Evolutionary conservation across 2,113 vertebrate species (phyloP).

Genomic region (Ammodytes dubius): DNA sequence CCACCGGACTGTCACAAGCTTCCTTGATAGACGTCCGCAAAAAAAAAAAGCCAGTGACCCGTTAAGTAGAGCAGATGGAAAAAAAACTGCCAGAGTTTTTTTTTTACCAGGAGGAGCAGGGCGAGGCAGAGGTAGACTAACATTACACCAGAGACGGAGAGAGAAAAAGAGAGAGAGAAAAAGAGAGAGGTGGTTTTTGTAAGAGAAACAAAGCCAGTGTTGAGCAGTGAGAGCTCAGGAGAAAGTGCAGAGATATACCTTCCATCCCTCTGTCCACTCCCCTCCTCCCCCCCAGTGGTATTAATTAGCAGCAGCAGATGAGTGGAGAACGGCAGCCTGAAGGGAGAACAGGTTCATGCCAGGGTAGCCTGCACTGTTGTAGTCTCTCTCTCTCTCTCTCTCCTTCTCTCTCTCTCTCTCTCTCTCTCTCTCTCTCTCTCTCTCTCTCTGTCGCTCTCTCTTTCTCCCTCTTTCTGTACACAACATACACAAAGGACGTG

Average conservation of each 20-base stretch:
- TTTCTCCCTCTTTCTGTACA: constrained; percentile 10
- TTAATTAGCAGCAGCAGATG: constrained; percentile 84
- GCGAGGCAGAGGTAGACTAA: constrained; percentile 47
- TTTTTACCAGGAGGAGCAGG: constrained; percentile 51
- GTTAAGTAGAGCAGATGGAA: constrained; percentile 48
- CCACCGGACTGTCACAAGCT: constrained; percentile 35
- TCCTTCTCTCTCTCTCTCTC: constrained; percentile 2
- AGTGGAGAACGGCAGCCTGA: constrained; percentile 76
- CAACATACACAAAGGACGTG: constrained; percentile 31
- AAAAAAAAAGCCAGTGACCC: constrained; percentile 61
- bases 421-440: constrained; percentile 16
- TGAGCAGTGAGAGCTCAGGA: constrained; percentile 47
- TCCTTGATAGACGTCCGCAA: constrained; percentile 51
- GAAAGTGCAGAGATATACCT: constrained; percentile 52
- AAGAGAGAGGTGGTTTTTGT: constrained; percentile 27
- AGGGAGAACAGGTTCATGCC: constrained; percentile 80
- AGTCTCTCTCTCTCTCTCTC: constrained; percentile 12
- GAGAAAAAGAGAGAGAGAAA: constrained; percentile 13
- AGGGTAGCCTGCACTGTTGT: constrained; percentile 69
- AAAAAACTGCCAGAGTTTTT: constrained; percentile 47
- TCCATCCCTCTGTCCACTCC: constrained; percentile 53
- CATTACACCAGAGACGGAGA: constrained; percentile 35
- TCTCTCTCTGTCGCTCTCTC: neutral
- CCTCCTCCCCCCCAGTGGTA: constrained; percentile 80
- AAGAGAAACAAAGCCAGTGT: constrained; percentile 50